Evolutionary conservation across 2,888 invertebrate species (phyloP).

Genomic region (Yponomeuta evonymella): DNA sequence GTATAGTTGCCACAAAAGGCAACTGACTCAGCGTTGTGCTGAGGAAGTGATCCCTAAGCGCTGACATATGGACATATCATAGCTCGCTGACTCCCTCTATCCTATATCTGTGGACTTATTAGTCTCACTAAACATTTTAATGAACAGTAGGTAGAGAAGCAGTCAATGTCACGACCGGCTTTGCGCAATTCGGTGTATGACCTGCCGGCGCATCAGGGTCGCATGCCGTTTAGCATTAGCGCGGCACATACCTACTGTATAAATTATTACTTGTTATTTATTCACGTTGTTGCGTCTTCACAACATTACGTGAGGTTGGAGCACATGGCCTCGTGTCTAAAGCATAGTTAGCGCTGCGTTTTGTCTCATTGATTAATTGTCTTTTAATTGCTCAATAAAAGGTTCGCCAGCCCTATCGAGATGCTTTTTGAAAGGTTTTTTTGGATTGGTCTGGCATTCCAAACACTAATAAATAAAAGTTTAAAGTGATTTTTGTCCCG

Average conservation of each 20-base stretch:
- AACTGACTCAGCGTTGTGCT: too few relatives aligned
- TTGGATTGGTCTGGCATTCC: neutral
- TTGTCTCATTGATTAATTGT: slow-evolving; percentile 8
- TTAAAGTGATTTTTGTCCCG: neutral
- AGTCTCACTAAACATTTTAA: too few relatives aligned
- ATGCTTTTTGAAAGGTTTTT: neutral
- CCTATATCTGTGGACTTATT: too few relatives aligned
- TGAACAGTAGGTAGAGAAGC: neutral
- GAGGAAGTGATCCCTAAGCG: too few relatives aligned
- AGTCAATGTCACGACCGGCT: slow-evolving; percentile 66
- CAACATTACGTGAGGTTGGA: slow-evolving; percentile 27
- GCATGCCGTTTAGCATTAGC: slow-evolving; percentile 28
- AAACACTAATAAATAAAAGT: too few relatives aligned
- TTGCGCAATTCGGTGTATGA: slow-evolving; percentile 41
- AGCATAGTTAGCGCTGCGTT: slow-evolving; percentile 6
- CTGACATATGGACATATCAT: too few relatives aligned
- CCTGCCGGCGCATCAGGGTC: slow-evolving; percentile 40
- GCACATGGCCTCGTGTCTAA: slow-evolving; percentile 22
- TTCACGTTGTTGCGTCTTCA: slow-evolving; percentile 18
- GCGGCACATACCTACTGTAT: slow-evolving; percentile 25
- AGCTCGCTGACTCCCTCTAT: too few relatives aligned
- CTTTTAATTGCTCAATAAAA: neutral
- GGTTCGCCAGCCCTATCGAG: neutral
- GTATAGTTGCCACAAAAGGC: too few relatives aligned
- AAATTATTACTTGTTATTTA: slow-evolving; percentile 25